These are phyloP conservation scores for Phasia obesa DNA, from an alignment of 2,888 invertebrate genomes.

Conservation along the genomic window DNA sequence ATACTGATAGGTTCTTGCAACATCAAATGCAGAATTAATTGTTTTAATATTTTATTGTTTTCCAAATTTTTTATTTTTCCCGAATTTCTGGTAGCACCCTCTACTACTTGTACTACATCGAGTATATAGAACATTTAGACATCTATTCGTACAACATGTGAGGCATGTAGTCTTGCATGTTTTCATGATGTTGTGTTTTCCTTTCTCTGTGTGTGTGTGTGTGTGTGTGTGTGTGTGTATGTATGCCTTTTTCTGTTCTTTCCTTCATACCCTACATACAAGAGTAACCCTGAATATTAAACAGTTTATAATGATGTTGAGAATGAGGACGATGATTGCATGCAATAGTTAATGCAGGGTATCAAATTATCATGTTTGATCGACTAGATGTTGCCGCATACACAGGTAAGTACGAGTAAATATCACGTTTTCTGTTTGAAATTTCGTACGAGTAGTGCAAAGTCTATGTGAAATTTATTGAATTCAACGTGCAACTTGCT, in stretches of 20 bases:
- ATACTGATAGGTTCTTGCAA: too few species aligned
- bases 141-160: constrained; percentile 46
- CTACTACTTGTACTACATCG: constrained; percentile 29
- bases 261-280: constrained; percentile 29
- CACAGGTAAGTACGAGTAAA: constrained; percentile 15
- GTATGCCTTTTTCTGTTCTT: too few species aligned
- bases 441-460: constrained; percentile 54
- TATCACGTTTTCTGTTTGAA: constrained; percentile 29
- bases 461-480: constrained; percentile 70
- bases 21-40: too few species aligned
- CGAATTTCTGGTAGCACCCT: constrained; percentile 7
- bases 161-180: constrained; percentile 62
- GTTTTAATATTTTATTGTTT: too few species aligned
- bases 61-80: neutral
- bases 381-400: constrained; percentile 25
- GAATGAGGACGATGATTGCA: constrained; percentile 18
- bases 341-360: constrained; percentile 58
- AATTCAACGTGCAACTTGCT: constrained; percentile 57
- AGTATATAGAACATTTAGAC: constrained; percentile 44
- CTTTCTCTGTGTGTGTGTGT: constrained; percentile 27
- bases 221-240: constrained; percentile 34
- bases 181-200: constrained; percentile 34
- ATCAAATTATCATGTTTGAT: constrained; percentile 57
- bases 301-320: constrained; percentile 35
- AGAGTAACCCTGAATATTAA: constrained; percentile 35